Evolutionary conservation across 2,113 vertebrate species (phyloP), one percentile per base, ranked within the genome.

Genomic region (Myotis lucifugus): DNA sequence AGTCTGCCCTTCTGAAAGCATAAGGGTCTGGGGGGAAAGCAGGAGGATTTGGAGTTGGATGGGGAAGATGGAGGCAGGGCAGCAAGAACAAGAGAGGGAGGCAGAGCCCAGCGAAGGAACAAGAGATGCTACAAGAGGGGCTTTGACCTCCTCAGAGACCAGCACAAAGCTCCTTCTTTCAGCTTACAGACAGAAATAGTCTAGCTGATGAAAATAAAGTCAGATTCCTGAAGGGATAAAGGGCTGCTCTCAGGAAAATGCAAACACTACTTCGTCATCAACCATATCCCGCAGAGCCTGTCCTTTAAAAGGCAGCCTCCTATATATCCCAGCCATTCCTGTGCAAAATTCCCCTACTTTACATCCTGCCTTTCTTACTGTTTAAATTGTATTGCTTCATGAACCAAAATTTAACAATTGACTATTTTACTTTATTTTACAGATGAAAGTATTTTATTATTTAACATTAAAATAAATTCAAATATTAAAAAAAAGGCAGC

Each of bases 291-390:
- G 2, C 29, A 46, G 92, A 97, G 96, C 92, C 78, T 95, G 88
- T 90, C 93, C 96, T 97, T 93, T 94, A 92, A 82, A 90, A 90
- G 88, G 85, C 81, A 25, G 59, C 59, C 10, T 23, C 59, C 8
- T 61, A 11, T 61, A 61, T 61, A 61, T 61, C 59, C 21, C 59
- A 61, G 59, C 59, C 59, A 54, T 69, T 85, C 13, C 18, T 48
- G 6, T 59, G 81, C 23, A 92, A 85, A 92, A 69, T 61, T 84
- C 34, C 83, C 48, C 29, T 85, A 21, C 29, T 88, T 34, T 85
- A 8, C 19, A 6, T 40, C 5, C 4, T 77, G 72, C 6, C 27
- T 50, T 93, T 61, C 77, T 90, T 32, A 48, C 6, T 69, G 4
- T 61, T 69, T 74, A 48, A 56, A 79, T 29, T 42, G 0, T 81